Evolutionary conservation across 2,797 vertebrate species (phyloP).

Genomic region (Alauda arvensis): DNA sequence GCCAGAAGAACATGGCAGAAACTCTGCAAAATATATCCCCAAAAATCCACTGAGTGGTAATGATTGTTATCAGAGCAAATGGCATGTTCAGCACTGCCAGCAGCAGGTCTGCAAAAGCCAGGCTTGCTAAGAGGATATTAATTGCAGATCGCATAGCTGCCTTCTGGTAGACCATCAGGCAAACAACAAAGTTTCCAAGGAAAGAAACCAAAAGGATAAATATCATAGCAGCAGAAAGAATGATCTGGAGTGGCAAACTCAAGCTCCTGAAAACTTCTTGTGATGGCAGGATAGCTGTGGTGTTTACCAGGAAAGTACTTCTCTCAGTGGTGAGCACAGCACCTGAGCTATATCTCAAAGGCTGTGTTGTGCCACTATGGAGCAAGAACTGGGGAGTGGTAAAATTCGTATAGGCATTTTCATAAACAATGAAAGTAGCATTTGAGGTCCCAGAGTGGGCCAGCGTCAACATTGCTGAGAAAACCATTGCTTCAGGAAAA

Average conservation of each 20-base stretch:
- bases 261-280: slow-evolving; percentile 73
- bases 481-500: slow-evolving; percentile 79
- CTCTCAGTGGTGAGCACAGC: slow-evolving; percentile 63
- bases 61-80: slow-evolving; percentile 87
- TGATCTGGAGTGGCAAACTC: slow-evolving; percentile 86
- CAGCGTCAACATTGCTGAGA: slow-evolving; percentile 72
- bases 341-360: slow-evolving; percentile 65
- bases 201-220: slow-evolving; percentile 88
- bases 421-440: slow-evolving; percentile 74
- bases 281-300: slow-evolving; percentile 59
- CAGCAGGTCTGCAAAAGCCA: slow-evolving; percentile 96
- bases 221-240: slow-evolving; percentile 86
- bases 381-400: slow-evolving; percentile 69
- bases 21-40: slow-evolving; percentile 88
- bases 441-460: slow-evolving; percentile 75
- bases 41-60: slow-evolving; percentile 90
- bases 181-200: slow-evolving; percentile 93
- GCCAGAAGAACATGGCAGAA: slow-evolving; percentile 96
- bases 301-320: slow-evolving; percentile 60
- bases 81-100: slow-evolving; percentile 94
- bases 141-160: slow-evolving; percentile 97
- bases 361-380: slow-evolving; percentile 56
- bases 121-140: slow-evolving; percentile 94
- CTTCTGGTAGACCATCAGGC: slow-evolving; percentile 97
- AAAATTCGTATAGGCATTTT: slow-evolving; percentile 77